Evolutionary conservation across 2,113 vertebrate species (phyloP), one percentile per base, ranked within the genome.

Genomic region (Prionailurus viverrinus): DNA sequence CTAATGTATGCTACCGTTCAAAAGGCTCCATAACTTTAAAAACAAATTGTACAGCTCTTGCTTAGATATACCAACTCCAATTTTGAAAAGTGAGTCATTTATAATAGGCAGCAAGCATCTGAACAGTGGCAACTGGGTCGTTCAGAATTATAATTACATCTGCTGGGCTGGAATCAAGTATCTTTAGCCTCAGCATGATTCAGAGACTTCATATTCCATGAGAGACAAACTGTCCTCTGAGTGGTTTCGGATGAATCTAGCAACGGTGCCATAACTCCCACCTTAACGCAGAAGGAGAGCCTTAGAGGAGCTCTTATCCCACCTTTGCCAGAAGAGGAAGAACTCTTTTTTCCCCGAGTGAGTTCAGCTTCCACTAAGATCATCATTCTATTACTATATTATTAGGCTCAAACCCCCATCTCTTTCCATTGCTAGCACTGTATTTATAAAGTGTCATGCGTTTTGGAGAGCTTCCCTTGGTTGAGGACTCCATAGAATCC

Each of bases 1-100:
- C 10, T 48, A 89, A 74, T 71, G 36, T 11, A 51, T 73, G 45
- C 12, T 68, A 23, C 39, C 85, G 4, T 73, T 68, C 29, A 51
- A 29, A 86, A 10, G 21, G 74, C 8, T 61, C 68, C 68, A 27
- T 39, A 74, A 41, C 9, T 58, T 92, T 11, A 58, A 91, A 74
- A 63, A 23, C 23, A 74, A 74, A 48, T 8, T 41, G 6, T 27
- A 21, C 13, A 95, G 33, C 53, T 53, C 15, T 71, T 84, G 18
- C 53, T 82, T 84, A 69, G 25, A 69, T 33, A n/a, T 29, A 18
- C 5, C 7, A 76, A 27, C 4, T 92, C 25, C 63, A 27, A 83
- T 90, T 21, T 80, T 94, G 29, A 84, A 83, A 90, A 79, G 14
- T 21, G 61, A 83, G 48, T 95, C 23, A 79, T 91, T 82, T 85